A percentile compares a stretch with the other conserved stretches of the same genome.
phyloP scores from a whole-genome alignment of 2,797 vertebrate genomes.

The Cephalopachus bancanus region DNA sequence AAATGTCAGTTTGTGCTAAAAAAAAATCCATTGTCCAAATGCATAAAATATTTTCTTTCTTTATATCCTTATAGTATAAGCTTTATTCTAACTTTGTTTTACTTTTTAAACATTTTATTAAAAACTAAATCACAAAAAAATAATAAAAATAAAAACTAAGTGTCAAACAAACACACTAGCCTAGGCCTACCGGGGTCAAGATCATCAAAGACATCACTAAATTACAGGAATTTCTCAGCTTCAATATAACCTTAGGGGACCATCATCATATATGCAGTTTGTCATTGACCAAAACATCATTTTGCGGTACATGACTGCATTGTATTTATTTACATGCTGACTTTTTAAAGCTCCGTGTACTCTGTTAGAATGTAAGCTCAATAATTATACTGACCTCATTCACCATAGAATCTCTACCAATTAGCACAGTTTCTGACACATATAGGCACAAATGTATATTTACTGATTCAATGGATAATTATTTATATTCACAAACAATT shows the following conservation, averaged over 20 bases:
- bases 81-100: neutral
- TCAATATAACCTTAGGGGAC: neutral
- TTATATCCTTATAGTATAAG: neutral
- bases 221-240: neutral
- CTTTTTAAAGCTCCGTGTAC: neutral
- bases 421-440: neutral
- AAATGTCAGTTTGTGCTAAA: too few species aligned
- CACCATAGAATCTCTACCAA: neutral
- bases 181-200: neutral
- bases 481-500: neutral
- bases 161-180: neutral
- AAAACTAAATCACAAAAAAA: neutral
- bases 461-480: neutral
- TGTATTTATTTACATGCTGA: neutral
- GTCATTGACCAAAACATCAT: neutral
- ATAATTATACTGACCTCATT: conserved; percentile 19
- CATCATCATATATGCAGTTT: neutral
- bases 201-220: neutral
- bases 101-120: neutral
- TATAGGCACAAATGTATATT: conserved; percentile 5
- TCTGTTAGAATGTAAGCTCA: neutral
- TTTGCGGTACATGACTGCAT: neutral
- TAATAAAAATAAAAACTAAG: neutral
- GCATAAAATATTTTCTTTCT: neutral
- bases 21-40: neutral